Percentiles rank a stretch among this genome's conserved stretches.
Conservation (phyloP, 1,140 invertebrate genomes). For the Rhagoletis pomonella region DNA sequence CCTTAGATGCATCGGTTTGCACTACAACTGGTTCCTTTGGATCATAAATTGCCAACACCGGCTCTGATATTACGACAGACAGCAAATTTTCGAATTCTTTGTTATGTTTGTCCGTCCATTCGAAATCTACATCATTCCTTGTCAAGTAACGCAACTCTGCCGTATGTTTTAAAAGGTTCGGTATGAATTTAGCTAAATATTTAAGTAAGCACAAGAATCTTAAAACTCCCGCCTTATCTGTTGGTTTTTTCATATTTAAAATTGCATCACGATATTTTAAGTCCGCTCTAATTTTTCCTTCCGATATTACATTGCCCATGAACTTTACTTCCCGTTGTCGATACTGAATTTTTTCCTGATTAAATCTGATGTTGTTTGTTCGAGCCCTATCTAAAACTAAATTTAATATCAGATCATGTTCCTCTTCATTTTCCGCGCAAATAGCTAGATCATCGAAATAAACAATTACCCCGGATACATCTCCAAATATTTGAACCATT, state of each 20-base stretch:
- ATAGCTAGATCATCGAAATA: too few relatives aligned
- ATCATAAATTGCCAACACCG: constrained; percentile 58
- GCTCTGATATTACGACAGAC: constrained; percentile 59
- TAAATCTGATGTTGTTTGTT: constrained; percentile 45
- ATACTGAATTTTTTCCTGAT: too few relatives aligned
- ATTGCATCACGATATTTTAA: not conserved
- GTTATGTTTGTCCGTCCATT: constrained; percentile 59
- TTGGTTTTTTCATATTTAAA: constrained; percentile 56
- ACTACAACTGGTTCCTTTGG: constrained; percentile 45
- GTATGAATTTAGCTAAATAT: constrained; percentile 57
- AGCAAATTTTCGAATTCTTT: constrained; percentile 54
- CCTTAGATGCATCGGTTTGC: too few relatives aligned
- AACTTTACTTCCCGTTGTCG: too few relatives aligned
- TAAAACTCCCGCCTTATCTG: constrained; percentile 61
- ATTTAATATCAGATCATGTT: too few relatives aligned
- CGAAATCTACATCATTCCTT: constrained; percentile 60
- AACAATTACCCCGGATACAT: too few relatives aligned
- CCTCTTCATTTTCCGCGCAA: too few relatives aligned
- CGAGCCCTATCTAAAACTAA: not conserved
- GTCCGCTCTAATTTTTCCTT: too few relatives aligned
- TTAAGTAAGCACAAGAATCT: constrained; percentile 47
- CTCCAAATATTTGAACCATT: too few relatives aligned
- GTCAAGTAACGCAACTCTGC: constrained; percentile 59
- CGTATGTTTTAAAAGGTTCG: constrained; percentile 59
- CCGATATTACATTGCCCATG: too few relatives aligned